Conservation (phyloP, 1,140 invertebrate species). For the Rhizoglyphus robini region DNA sequence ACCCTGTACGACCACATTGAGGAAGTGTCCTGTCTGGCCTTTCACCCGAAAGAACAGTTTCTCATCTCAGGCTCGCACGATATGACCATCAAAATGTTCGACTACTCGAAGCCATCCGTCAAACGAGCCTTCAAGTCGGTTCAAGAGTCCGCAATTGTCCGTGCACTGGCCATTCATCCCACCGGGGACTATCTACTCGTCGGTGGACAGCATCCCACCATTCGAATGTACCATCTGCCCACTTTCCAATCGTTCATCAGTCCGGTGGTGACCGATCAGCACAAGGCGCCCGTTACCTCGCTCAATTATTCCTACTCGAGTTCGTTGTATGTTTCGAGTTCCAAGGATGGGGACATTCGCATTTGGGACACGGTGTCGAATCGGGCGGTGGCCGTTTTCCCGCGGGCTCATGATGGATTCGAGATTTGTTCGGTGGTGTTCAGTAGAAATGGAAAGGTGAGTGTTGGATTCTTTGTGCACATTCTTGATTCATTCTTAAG, state of each 20-base stretch:
- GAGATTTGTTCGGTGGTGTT: slow-evolving; percentile 89
- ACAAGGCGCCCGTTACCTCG: slow-evolving; percentile 68
- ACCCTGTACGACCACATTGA: slow-evolving; percentile 97
- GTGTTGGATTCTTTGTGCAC: slow-evolving; percentile 5
- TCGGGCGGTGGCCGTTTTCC: slow-evolving; percentile 83
- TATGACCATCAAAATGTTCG: slow-evolving; percentile 87
- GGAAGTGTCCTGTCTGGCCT: slow-evolving; percentile 91
- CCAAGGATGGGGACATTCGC: slow-evolving; percentile 59
- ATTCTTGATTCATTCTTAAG: neutral
- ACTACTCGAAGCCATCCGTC: slow-evolving; percentile 92
- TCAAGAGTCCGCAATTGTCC: slow-evolving; percentile 74
- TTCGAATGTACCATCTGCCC: slow-evolving; percentile 85
- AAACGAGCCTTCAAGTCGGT: slow-evolving; percentile 94
- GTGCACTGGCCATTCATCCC: slow-evolving; percentile 83
- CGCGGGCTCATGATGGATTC: slow-evolving; percentile 79
- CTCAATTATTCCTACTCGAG: slow-evolving; percentile 58
- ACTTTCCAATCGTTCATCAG: slow-evolving; percentile 92
- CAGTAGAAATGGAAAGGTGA: slow-evolving; percentile 88
- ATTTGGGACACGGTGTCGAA: slow-evolving; percentile 91
- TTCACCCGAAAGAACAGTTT: slow-evolving; percentile 84
- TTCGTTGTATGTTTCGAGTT: slow-evolving; percentile 73
- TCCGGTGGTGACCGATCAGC: slow-evolving; percentile 76
- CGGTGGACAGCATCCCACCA: slow-evolving; percentile 74
- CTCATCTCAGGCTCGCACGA: slow-evolving; percentile 85
- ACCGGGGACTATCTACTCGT: slow-evolving; percentile 85